phyloP scores from a whole-genome alignment of 2,888 invertebrate genomes.

The Chrysodeixis includens region DNA sequence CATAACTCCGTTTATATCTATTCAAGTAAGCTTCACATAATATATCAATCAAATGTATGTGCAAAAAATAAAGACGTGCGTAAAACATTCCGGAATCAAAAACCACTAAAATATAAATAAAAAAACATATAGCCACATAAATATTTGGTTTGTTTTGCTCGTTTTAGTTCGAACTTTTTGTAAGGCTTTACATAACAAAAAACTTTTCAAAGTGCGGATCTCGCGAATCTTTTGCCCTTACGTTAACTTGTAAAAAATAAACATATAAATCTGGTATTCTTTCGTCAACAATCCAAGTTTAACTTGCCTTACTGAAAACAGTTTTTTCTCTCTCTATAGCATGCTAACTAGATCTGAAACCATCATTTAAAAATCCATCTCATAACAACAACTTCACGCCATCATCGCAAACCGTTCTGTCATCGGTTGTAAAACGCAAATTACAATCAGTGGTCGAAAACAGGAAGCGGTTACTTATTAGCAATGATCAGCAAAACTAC shows the following conservation, averaged over 20 bases:
- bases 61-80: background rate
- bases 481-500: slow-evolving; percentile 74
- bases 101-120: background rate
- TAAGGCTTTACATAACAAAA: background rate
- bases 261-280: background rate
- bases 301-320: background rate
- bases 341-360: too few species aligned
- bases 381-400: slow-evolving; percentile 17
- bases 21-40: too few species aligned
- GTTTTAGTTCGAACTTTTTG: background rate
- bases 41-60: background rate
- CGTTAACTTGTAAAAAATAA: background rate
- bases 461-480: slow-evolving; percentile 78
- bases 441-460: slow-evolving; percentile 65
- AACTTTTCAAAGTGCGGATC: background rate
- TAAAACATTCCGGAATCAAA: background rate
- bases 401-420: slow-evolving; percentile 36
- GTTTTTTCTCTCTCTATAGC: too few species aligned
- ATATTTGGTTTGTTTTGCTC: background rate
- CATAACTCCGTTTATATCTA: too few species aligned
- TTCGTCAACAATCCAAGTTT: background rate
- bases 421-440: slow-evolving; percentile 60
- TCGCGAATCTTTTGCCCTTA: background rate
- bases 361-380: background rate
- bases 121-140: background rate